phyloP scores from a whole-genome alignment of 2,113 vertebrate species.

The Anseranas semipalmata region DNA sequence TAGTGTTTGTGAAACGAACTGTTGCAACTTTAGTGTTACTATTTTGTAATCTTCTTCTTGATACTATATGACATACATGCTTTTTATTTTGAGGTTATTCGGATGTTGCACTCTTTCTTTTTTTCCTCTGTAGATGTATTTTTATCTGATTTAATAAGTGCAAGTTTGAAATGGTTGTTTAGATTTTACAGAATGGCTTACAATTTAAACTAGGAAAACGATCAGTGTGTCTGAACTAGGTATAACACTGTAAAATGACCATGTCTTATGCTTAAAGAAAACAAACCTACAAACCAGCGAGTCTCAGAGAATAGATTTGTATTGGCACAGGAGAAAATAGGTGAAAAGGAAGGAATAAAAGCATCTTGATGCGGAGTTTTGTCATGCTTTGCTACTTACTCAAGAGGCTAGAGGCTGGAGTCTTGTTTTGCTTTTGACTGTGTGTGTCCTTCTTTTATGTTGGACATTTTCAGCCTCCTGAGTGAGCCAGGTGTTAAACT shows the following conservation, averaged over 20 bases:
- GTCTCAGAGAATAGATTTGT: background rate
- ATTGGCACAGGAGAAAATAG: background rate
- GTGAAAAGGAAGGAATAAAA: background rate
- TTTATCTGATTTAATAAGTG: background rate
- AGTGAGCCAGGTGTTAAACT: background rate
- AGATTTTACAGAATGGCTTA: background rate
- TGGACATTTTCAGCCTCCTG: background rate
- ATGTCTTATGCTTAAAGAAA: background rate
- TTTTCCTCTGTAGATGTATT: background rate
- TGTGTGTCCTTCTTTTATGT: background rate
- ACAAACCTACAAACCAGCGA: background rate
- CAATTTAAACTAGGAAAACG: background rate
- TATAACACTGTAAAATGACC: background rate
- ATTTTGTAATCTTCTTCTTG: background rate
- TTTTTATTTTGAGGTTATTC: background rate
- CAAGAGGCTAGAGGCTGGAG: background rate
- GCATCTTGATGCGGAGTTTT: background rate
- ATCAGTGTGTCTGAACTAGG: background rate
- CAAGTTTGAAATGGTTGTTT: background rate
- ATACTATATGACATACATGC: accelerated
- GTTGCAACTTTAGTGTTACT: background rate
- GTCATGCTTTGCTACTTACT: background rate
- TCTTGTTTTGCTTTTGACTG: background rate
- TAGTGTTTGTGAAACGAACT: background rate
- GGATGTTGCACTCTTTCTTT: background rate